These are phyloP conservation scores for Acanthopagrus latus DNA, from an alignment of 2,797 vertebrate genomes.

Conservation along the genomic window DNA sequence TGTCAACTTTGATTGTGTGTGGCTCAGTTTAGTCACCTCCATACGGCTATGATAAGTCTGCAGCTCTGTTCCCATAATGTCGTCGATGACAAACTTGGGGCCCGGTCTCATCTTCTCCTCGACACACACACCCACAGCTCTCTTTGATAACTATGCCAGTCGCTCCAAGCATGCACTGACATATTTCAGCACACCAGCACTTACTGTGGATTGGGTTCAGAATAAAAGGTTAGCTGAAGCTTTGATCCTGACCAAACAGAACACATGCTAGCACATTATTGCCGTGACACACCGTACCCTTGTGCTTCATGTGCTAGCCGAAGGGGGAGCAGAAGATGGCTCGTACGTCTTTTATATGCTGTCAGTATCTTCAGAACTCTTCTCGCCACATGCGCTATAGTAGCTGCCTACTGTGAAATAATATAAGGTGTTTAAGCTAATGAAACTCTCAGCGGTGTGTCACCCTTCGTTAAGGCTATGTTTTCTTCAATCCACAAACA, in stretches of 20 bases:
- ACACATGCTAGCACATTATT: slow-evolving; percentile 51
- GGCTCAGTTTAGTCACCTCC: slow-evolving; percentile 62
- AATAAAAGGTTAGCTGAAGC: slow-evolving; percentile 55
- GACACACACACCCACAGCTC: slow-evolving; percentile 30
- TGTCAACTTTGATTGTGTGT: slow-evolving; percentile 64
- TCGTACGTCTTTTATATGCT: slow-evolving; percentile 50
- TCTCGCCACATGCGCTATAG: slow-evolving; percentile 53
- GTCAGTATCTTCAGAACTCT: slow-evolving; percentile 45
- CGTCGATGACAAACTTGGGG: slow-evolving; percentile 56
- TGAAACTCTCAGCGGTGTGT: slow-evolving; percentile 67
- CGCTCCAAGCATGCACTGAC: slow-evolving; percentile 56
- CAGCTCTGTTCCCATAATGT: slow-evolving; percentile 39
- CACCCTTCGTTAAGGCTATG: slow-evolving; percentile 65
- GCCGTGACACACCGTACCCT: slow-evolving; percentile 43
- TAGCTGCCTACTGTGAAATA: slow-evolving; percentile 68
- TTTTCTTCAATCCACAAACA: slow-evolving; percentile 57
- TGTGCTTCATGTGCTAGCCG: slow-evolving; percentile 35
- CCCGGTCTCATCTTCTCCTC: slow-evolving; percentile 50
- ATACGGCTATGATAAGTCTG: slow-evolving; percentile 49
- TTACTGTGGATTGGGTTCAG: slow-evolving; percentile 54
- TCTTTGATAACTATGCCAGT: slow-evolving; percentile 71
- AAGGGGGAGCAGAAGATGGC: slow-evolving; percentile 39
- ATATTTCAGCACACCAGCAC: slow-evolving; percentile 59
- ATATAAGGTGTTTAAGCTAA: slow-evolving; percentile 71
- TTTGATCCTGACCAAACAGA: slow-evolving; percentile 66